Evolutionary conservation across 2,888 invertebrate genomes (phyloP).

Genomic region (Aelia acuminata): DNA sequence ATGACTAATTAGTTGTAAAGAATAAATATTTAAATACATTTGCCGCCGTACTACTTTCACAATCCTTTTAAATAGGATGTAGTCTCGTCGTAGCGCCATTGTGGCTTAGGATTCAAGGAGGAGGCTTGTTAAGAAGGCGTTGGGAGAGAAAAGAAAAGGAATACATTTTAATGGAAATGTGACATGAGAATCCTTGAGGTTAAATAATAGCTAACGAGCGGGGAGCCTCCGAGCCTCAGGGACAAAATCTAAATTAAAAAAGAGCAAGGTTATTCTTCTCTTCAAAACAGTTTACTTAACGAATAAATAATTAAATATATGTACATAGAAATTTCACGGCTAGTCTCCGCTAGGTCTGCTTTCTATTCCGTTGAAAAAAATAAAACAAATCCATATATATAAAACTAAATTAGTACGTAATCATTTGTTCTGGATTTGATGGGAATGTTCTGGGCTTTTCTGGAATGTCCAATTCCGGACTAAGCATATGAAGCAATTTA

Average conservation of each 20-base stretch:
- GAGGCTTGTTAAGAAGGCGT: not conserved
- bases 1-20: too few relatives aligned
- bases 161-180: constrained; percentile 44
- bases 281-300: not conserved
- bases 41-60: not conserved
- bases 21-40: too few relatives aligned
- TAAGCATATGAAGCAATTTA: too few relatives aligned
- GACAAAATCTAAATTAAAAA: constrained; percentile 49
- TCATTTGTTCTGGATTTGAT: too few relatives aligned
- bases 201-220: constrained; percentile 32
- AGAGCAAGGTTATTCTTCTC: constrained; percentile 12
- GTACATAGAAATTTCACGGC: constrained; percentile 21
- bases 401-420: too few relatives aligned
- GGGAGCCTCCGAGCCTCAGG: constrained; percentile 9
- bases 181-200: constrained; percentile 39
- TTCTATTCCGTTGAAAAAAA: not conserved
- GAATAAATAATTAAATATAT: constrained; percentile 42
- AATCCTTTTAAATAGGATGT: not conserved
- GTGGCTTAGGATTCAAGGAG: not conserved
- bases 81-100: not conserved
- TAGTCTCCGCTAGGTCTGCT: not conserved
- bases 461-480: too few relatives aligned
- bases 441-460: too few relatives aligned
- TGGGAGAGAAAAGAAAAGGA: constrained; percentile 2
- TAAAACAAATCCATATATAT: too few relatives aligned